Conservation (phyloP, 2,797 vertebrate species). For the Pipistrellus nathusii region DNA sequence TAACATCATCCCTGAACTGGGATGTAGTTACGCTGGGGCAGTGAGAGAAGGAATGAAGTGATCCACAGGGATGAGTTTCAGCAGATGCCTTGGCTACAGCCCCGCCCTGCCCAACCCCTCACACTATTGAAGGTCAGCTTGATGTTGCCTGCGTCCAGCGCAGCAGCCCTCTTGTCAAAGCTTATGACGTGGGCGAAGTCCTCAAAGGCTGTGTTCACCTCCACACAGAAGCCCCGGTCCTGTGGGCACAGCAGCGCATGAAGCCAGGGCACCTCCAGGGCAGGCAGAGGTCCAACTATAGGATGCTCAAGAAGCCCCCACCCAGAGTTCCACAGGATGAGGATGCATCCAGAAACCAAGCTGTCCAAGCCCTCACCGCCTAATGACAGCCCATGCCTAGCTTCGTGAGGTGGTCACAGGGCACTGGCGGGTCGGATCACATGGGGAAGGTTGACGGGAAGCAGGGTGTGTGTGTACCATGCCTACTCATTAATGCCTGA, state of each 20-base stretch:
- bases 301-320: conserved; percentile 23
- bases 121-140: conserved; percentile 90
- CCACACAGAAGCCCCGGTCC: conserved; percentile 88
- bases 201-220: conserved; percentile 88
- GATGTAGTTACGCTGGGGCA: background rate
- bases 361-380: background rate
- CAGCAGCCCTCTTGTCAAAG: conserved; percentile 89
- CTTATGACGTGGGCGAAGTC: conserved; percentile 89
- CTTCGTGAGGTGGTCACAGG: background rate
- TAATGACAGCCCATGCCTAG: background rate
- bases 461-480: background rate
- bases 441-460: background rate
- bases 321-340: background rate
- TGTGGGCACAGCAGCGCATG: conserved; percentile 75
- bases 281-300: background rate
- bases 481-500: background rate
- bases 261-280: conserved; percentile 16
- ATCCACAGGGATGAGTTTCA: background rate
- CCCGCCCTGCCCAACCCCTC: conserved; percentile 74
- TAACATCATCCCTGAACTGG: conserved; percentile 5
- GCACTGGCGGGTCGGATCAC: background rate
- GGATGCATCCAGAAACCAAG: background rate
- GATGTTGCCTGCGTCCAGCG: conserved; percentile 89
- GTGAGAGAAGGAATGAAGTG: conserved; percentile 21
- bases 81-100: background rate